Base-by-base conservation (phyloP, 2,888 invertebrate genomes). In the Matsumyia berberina region DNA sequence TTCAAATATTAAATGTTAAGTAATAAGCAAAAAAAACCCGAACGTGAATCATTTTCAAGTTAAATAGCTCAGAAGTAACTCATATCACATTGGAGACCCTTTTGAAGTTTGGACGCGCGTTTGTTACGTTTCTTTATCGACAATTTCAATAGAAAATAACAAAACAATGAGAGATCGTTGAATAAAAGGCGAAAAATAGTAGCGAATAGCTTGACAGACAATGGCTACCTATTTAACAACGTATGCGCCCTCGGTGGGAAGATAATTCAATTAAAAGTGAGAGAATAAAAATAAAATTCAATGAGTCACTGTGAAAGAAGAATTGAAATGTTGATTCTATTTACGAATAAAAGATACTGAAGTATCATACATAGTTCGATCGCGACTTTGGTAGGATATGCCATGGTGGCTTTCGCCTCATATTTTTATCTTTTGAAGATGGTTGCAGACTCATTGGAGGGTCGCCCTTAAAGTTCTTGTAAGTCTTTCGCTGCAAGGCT, bases 191-290 rank as follows among this genome's bases (percentile, higher is more conserved):
- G 72, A 55, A 83, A 83, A 83, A 78, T 78, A 60, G 82, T 83
- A 67, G 78, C 82, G 58, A 73, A 73, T 66, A 67, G 55, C 60
- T 83, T 83, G 82, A 78, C 82, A 83, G 78, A 80, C 82, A 83
- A 83, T 67, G 42, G 78, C 82, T 83, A 67, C 82, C 72, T 67
- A 60, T 78, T 83, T 78, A 70, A 44, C 53, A n/a, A n/a, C n/a
- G n/a, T n/a, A 4, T 24, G 70, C 37, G 77, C 64, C 64, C 46
- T 70, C 66, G 37, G 46, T 78, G 33, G 44, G 51, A 51, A 72
- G 53, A 62, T 83, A 78, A 83, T 83, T 83, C 58, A 78, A 78
- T 78, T 72, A 58, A 37, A 62, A 8, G 0, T 8, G 8, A 9
- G 19, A 24, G 24, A 24, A 24, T 57, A 35, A 67, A 66, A 76